Percentiles rank a stretch among this genome's conserved stretches.
Conservation (phyloP, 1,140 invertebrate genomes). For the Hyphantria cunea region DNA sequence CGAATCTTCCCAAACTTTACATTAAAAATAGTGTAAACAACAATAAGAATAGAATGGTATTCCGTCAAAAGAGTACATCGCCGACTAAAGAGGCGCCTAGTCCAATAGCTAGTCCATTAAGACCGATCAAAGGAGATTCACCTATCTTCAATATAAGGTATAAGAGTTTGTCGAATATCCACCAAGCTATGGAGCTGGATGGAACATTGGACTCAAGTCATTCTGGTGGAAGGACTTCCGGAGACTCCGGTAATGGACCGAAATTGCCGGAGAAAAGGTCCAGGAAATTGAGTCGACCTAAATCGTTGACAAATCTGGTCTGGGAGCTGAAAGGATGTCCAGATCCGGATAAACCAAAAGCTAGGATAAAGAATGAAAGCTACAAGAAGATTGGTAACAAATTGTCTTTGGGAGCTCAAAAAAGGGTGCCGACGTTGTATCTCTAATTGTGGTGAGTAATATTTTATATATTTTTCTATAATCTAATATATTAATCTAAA, state of each 20-base stretch:
- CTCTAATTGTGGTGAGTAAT: conserved; percentile 71
- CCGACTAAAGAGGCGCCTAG: conserved; percentile 88
- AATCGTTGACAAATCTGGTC: conserved; percentile 93
- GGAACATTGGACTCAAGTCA: conserved; percentile 94
- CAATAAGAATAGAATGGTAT: conserved; percentile 84
- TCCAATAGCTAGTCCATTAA: conserved; percentile 78
- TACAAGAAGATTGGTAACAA: conserved; percentile 78
- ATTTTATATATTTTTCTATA: not conserved
- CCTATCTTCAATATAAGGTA: conserved; percentile 92
- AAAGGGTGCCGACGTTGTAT: conserved; percentile 78
- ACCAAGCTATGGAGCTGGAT: conserved; percentile 89
- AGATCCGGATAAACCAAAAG: conserved; percentile 82
- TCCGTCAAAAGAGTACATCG: conserved; percentile 88
- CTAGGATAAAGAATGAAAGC: conserved; percentile 82
- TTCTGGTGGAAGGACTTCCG: conserved; percentile 92
- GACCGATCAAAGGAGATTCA: conserved; percentile 86
- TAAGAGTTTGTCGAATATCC: conserved; percentile 90
- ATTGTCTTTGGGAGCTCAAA: conserved; percentile 76
- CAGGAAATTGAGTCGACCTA: conserved; percentile 88
- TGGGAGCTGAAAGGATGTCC: conserved; percentile 88
- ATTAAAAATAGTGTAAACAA: conserved; percentile 88
- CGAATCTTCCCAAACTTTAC: conserved; percentile 86
- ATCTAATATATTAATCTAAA: too few species aligned
- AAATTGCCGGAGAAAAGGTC: conserved; percentile 92
- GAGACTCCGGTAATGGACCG: conserved; percentile 89